phyloP scores from a whole-genome alignment of 2,888 invertebrate species.

The Epirrita christyi region DNA sequence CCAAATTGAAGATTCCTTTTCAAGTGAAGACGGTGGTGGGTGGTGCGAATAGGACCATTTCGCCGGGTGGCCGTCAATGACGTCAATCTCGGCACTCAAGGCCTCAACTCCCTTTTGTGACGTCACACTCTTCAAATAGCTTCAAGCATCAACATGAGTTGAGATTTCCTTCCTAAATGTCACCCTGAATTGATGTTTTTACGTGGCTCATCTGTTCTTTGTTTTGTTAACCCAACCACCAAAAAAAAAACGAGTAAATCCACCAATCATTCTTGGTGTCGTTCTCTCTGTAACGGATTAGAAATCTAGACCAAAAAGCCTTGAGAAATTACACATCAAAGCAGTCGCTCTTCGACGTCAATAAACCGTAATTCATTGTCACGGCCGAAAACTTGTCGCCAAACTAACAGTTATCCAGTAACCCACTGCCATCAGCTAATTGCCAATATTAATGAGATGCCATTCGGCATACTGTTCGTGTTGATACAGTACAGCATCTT shows the following conservation, averaged over 20 bases:
- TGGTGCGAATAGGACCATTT: slow-evolving; percentile 34
- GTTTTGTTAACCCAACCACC: background rate
- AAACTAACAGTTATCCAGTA: slow-evolving; percentile 26
- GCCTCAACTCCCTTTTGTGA: slow-evolving; percentile 41
- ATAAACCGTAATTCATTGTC: slow-evolving; percentile 28
- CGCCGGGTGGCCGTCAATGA: slow-evolving; percentile 32
- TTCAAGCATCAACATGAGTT: slow-evolving; percentile 15
- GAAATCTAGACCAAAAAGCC: slow-evolving; percentile 9
- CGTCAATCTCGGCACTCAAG: slow-evolving; percentile 35
- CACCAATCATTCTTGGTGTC: slow-evolving; percentile 2
- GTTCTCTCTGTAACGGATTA: slow-evolving; percentile 9
- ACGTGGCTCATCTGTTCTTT: background rate
- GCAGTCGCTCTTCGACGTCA: slow-evolving; percentile 12
- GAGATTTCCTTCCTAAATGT: slow-evolving; percentile 28
- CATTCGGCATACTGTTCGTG: background rate
- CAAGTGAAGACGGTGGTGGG: slow-evolving; percentile 28
- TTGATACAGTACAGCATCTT: slow-evolving; percentile 3
- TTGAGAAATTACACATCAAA: slow-evolving; percentile 19
- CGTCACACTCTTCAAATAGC: slow-evolving; percentile 32
- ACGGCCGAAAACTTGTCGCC: slow-evolving; percentile 30
- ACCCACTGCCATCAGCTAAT: slow-evolving; percentile 27
- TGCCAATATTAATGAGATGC: slow-evolving; percentile 26
- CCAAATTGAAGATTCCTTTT: slow-evolving; percentile 32
- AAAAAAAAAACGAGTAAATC: no score
- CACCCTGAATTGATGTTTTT: slow-evolving; percentile 17